Evolutionary conservation across 2,797 vertebrate species (phyloP).

Genomic region (Syndactyla subalaris): DNA sequence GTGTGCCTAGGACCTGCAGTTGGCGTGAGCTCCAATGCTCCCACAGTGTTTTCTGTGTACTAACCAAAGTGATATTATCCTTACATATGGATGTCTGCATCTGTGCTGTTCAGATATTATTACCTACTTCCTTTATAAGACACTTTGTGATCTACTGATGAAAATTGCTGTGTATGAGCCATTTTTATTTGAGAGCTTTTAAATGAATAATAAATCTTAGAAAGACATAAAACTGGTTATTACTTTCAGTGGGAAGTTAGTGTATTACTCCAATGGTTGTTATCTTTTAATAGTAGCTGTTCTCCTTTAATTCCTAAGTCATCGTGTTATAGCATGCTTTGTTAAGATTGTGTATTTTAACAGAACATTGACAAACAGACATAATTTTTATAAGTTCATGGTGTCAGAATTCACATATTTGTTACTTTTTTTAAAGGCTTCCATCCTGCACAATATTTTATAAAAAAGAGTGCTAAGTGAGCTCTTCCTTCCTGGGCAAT

Average conservation of each 20-base stretch:
- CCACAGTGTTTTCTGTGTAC: neutral
- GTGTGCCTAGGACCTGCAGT: neutral
- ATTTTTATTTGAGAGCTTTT: neutral
- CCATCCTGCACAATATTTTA: neutral
- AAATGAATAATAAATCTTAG: neutral
- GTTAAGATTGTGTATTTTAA: neutral
- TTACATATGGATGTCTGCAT: neutral
- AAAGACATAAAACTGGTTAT: neutral
- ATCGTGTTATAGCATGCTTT: neutral
- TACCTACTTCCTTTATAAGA: neutral
- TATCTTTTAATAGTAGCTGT: neutral
- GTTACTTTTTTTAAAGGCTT: neutral
- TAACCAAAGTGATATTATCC: neutral
- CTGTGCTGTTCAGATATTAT: neutral
- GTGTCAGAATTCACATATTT: neutral
- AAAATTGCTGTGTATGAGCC: neutral
- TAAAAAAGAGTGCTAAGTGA: neutral
- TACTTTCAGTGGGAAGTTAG: neutral
- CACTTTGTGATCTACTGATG: neutral
- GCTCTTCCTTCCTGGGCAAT: neutral
- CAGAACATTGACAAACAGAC: neutral
- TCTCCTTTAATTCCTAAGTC: neutral
- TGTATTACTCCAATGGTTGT: neutral
- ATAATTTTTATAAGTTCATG: neutral
- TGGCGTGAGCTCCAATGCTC: neutral